These are phyloP conservation scores for Crypturellus tataupa DNA, from an alignment of 2,797 vertebrate genomes.

Conservation along the genomic window DNA sequence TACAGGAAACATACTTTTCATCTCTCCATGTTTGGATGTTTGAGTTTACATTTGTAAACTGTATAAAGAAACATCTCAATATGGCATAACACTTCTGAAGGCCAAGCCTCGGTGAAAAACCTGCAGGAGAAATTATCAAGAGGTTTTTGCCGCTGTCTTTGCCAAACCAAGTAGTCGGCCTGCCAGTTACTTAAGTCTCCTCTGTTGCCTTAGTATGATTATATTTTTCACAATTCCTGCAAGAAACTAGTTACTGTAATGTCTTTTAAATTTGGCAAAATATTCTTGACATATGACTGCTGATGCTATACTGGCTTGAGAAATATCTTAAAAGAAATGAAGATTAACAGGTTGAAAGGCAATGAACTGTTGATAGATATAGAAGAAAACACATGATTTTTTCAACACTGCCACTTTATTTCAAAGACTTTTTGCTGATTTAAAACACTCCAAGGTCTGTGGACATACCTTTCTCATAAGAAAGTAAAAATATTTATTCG, in stretches of 20 bases:
- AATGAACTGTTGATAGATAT: background rate
- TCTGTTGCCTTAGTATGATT: background rate
- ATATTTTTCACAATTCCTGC: background rate
- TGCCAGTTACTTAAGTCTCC: background rate
- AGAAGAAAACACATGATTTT: background rate
- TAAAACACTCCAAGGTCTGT: background rate
- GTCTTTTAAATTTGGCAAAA: background rate
- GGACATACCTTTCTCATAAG: background rate
- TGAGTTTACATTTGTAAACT: slow-evolving; percentile 58
- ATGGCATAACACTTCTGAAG: slow-evolving; percentile 5
- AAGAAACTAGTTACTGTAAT: background rate
- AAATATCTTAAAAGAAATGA: slow-evolving; percentile 1
- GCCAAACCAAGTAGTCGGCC: slow-evolving; percentile 1
- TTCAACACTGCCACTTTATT: background rate
- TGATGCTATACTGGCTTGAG: rapidly evolving
- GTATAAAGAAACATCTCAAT: slow-evolving; percentile 20
- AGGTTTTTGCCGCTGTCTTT: slow-evolving; percentile 32
- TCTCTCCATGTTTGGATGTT: slow-evolving; percentile 49
- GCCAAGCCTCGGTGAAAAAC: background rate
- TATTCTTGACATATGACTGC: background rate
- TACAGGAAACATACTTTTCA: slow-evolving; percentile 54
- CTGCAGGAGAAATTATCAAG: background rate
- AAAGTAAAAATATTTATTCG: background rate
- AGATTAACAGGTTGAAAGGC: background rate
- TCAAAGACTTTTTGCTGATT: background rate